Conservation (phyloP, 2,113 vertebrate genomes). For the Sinocyclocheilus grahami region DNA sequence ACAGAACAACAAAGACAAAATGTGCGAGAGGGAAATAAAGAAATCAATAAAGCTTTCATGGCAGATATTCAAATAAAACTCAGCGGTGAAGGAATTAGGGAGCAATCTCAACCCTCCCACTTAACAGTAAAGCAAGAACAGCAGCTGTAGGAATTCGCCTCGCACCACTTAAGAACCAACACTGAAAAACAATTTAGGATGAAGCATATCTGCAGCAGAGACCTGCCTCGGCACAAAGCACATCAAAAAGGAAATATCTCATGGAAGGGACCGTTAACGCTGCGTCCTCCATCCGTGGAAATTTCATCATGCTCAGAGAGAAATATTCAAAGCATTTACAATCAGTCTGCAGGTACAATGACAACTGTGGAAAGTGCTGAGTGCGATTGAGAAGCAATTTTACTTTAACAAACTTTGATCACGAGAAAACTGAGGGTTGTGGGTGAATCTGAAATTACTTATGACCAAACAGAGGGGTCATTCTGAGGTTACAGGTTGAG, state of each 20-base stretch:
- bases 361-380: constrained; percentile 11
- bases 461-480: not conserved
- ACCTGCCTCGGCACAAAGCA: not conserved
- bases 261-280: too few relatives aligned
- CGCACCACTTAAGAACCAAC: not conserved
- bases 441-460: not conserved
- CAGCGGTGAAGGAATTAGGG: constrained; percentile 43
- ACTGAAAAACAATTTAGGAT: not conserved
- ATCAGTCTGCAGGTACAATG: constrained; percentile 1
- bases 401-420: not conserved
- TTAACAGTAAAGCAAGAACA: constrained; percentile 44
- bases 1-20: constrained; percentile 6
- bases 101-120: constrained; percentile 49
- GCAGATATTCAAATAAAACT: constrained; percentile 38
- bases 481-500: not conserved
- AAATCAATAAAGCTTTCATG: constrained; percentile 48
- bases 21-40: constrained; percentile 17
- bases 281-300: not conserved
- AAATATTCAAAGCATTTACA: constrained; percentile 25
- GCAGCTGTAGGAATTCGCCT: not conserved
- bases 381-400: not conserved
- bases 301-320: constrained; percentile 5
- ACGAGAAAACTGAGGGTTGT: not conserved
- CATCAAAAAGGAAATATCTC: constrained; percentile 8
- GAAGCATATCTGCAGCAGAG: constrained; percentile 16